phyloP scores from a whole-genome alignment of 2,888 invertebrate species.

The Neria commutata region DNA sequence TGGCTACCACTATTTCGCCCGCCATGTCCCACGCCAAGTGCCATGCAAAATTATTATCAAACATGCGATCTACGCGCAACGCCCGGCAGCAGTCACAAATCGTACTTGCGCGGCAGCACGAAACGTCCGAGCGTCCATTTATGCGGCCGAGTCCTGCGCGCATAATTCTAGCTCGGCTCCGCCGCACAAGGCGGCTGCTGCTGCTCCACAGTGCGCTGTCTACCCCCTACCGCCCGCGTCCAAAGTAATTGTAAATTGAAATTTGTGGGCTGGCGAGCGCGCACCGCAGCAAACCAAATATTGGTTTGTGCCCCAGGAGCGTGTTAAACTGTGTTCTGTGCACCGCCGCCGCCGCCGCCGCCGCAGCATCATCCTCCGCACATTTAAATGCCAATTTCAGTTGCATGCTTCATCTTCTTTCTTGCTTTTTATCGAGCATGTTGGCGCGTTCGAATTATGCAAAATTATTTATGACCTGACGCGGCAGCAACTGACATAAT shows the following conservation, averaged over 20 bases:
- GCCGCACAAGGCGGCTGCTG: not conserved
- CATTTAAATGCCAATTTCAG: not conserved
- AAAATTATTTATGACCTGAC: not conserved
- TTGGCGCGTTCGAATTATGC: too few species aligned
- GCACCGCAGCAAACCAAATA: slow-evolving; percentile 19
- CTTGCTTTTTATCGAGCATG: not conserved
- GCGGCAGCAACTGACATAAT: not conserved
- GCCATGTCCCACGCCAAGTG: slow-evolving; percentile 9
- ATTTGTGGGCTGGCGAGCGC: not conserved
- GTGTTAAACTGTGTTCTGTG: slow-evolving; percentile 14
- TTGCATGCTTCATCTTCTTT: not conserved
- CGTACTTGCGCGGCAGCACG: not conserved
- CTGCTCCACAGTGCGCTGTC: not conserved
- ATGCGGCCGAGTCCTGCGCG: not conserved
- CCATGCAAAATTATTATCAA: slow-evolving; percentile 51
- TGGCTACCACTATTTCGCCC: slow-evolving; percentile 17
- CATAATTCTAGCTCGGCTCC: not conserved
- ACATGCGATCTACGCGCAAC: slow-evolving; percentile 48
- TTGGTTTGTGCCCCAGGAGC: slow-evolving; percentile 21
- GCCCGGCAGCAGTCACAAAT: slow-evolving; percentile 11
- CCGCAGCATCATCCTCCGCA: not conserved
- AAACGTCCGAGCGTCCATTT: not conserved
- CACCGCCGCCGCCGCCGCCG: not conserved
- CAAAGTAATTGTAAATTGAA: slow-evolving; percentile 7
- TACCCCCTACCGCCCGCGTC: not conserved